Evolutionary conservation across 2,797 vertebrate species (phyloP).

Genomic region (Enteromius thamalakanensis): DNA sequence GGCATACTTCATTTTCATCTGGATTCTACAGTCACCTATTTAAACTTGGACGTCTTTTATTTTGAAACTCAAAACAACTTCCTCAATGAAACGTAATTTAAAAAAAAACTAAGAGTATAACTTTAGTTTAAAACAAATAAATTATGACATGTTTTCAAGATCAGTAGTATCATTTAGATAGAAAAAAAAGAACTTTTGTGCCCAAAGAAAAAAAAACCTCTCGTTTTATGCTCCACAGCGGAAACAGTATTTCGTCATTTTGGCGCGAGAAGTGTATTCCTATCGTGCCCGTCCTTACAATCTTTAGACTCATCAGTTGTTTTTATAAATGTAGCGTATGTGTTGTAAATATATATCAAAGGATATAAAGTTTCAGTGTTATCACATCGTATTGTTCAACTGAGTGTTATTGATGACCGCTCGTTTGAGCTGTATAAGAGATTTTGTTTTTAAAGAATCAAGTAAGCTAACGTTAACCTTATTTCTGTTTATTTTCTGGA

Average conservation of each 20-base stretch:
- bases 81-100: background rate
- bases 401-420: background rate
- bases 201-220: background rate
- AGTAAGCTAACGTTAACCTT: background rate
- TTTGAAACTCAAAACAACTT: constrained; percentile 3
- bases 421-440: background rate
- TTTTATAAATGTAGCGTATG: background rate
- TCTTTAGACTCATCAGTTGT: no score
- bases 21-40: background rate
- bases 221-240: background rate
- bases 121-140: background rate
- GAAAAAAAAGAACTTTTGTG: background rate
- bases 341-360: background rate
- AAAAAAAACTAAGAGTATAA: background rate
- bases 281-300: no score
- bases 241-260: constrained; percentile 37
- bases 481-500: background rate
- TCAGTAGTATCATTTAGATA: background rate
- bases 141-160: background rate
- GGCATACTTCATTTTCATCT: background rate
- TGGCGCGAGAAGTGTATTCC: constrained; percentile 1
- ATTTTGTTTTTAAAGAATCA: background rate
- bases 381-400: background rate
- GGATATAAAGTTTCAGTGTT: background rate
- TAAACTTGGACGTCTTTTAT: background rate